phyloP scores from a whole-genome alignment of 2,888 invertebrate genomes.

The Stenodema calcarata region DNA sequence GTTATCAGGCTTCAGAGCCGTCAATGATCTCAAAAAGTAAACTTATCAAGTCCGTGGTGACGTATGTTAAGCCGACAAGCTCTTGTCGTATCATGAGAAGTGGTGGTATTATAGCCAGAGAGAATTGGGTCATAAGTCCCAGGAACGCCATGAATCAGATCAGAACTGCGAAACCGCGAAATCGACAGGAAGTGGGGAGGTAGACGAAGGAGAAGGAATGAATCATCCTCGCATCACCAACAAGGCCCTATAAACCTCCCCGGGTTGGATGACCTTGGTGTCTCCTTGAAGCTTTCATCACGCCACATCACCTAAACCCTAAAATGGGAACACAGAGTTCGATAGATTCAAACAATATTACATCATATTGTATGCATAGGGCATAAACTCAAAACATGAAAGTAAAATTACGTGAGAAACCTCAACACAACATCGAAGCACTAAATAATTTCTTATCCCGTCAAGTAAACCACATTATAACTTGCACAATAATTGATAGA shows the following conservation, averaged over 20 bases:
- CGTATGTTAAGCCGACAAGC: too few species aligned
- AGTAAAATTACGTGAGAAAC: too few species aligned
- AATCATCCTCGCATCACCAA: neutral
- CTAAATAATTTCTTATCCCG: too few species aligned
- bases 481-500: too few species aligned
- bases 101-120: too few species aligned
- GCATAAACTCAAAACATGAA: too few species aligned
- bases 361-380: too few species aligned
- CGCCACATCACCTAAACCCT: slow-evolving; percentile 2
- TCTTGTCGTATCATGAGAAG: too few species aligned
- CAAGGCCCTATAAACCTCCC: neutral
- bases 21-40: neutral
- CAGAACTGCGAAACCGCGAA: neutral
- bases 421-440: too few species aligned
- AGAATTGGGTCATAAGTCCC: neutral
- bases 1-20: neutral
- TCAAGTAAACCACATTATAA: too few species aligned
- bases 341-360: neutral
- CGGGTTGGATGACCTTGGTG: neutral
- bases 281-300: neutral
- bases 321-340: neutral
- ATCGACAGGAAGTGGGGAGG: neutral
- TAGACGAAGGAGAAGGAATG: neutral
- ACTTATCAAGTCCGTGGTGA: too few species aligned
- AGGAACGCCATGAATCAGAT: too few species aligned